A percentile compares a stretch with the other conserved stretches of the same genome.
Evolutionary conservation across 2,113 vertebrate species (phyloP).

Genomic region (Aegotheles bennettii): DNA sequence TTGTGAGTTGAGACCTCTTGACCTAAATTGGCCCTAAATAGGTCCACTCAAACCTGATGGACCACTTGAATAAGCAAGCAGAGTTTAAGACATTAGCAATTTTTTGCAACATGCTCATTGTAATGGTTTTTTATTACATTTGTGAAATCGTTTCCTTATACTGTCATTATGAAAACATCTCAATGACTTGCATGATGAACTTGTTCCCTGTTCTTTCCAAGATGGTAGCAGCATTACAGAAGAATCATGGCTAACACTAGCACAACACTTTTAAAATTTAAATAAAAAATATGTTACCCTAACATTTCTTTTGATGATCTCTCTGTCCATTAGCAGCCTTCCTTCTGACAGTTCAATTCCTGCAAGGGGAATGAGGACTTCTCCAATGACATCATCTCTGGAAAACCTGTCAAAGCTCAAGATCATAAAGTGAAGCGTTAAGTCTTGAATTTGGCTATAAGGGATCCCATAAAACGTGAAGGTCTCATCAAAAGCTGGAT

Average conservation of each 20-base stretch:
- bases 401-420: constrained; percentile 98
- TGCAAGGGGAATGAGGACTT: constrained; percentile 88
- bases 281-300: constrained; percentile 81
- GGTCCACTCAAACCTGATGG: not conserved
- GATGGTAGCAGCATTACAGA: not conserved
- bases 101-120: not conserved
- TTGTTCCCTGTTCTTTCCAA: not conserved
- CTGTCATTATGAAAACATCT: not conserved
- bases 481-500: constrained; percentile 96
- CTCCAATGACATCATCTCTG: constrained; percentile 94
- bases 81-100: not conserved
- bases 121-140: not conserved
- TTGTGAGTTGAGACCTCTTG: not conserved
- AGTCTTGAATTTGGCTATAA: constrained; percentile 84
- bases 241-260: not conserved
- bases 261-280: not conserved
- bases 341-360: constrained; percentile 89
- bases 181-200: not conserved
- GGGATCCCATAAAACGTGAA: constrained; percentile 97
- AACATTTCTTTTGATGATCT: constrained; percentile 94
- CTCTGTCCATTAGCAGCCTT: constrained; percentile 90
- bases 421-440: constrained; percentile 92
- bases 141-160: not conserved
- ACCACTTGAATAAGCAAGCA: not conserved
- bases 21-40: not conserved